A percentile compares a stretch with the other conserved stretches of the same genome.
These are phyloP conservation scores for Microctenopoma steveboyesi DNA, from an alignment of 2,797 vertebrate species.

Conservation along the genomic window DNA sequence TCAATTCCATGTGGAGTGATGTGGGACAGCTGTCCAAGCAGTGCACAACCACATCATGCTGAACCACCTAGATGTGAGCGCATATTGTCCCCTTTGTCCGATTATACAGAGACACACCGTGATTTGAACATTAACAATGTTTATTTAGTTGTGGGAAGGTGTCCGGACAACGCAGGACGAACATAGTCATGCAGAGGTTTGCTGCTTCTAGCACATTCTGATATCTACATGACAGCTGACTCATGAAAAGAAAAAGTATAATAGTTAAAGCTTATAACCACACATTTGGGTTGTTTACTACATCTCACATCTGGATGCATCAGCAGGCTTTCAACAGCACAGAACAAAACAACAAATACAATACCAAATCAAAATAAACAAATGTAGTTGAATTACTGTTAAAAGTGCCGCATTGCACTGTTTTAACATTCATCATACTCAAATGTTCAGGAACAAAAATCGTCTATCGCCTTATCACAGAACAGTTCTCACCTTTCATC, in stretches of 20 bases:
- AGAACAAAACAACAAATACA: background rate
- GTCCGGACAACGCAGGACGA: background rate
- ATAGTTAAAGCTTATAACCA: background rate
- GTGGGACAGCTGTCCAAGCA: slow-evolving; percentile 35
- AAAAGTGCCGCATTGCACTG: slow-evolving; percentile 4
- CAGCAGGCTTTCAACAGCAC: background rate
- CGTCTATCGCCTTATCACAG: background rate
- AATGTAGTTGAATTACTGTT: background rate
- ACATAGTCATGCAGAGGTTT: background rate
- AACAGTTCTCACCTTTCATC: background rate
- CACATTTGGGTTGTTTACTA: background rate
- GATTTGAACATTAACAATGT: slow-evolving; percentile 8
- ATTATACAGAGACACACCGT: background rate
- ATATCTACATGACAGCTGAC: background rate
- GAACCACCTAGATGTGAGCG: slow-evolving; percentile 5
- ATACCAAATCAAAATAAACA: background rate
- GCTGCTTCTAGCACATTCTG: background rate
- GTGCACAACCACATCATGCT: background rate
- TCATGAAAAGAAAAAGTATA: background rate
- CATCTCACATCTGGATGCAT: background rate
- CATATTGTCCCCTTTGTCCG: background rate
- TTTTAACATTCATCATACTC: slow-evolving; percentile 10
- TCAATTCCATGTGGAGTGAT: slow-evolving; percentile 34
- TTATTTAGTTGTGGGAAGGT: slow-evolving; percentile 1
- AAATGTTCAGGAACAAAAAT: background rate